These are phyloP conservation scores for Coryphaenoides rupestris DNA, from an alignment of 2,113 vertebrate species.

Conservation along the genomic window DNA sequence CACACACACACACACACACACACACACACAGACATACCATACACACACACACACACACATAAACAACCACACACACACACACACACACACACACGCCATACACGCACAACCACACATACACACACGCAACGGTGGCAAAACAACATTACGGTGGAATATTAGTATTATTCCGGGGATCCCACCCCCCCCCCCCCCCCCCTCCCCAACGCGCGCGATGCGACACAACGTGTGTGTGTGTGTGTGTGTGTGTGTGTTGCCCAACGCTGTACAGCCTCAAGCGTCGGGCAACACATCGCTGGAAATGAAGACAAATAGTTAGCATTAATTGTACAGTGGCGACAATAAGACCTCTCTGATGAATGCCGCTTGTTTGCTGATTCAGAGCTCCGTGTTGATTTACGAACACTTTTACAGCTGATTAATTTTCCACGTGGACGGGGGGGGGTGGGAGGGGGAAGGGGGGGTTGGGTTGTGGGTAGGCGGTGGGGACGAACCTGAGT, in stretches of 20 bases:
- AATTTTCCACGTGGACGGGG: slow-evolving; percentile 32
- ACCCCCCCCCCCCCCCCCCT: too few species aligned
- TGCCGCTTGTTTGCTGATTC: slow-evolving; percentile 59
- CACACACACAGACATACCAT: too few species aligned
- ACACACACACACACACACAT: too few species aligned
- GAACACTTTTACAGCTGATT: slow-evolving; percentile 59
- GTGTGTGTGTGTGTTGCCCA: too few species aligned
- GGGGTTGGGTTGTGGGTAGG: too few species aligned
- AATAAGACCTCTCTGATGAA: slow-evolving; percentile 59
- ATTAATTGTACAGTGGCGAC: slow-evolving; percentile 58
- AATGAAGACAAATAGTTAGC: slow-evolving; percentile 64
- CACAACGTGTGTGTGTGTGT: slow-evolving; percentile 17
- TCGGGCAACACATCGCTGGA: slow-evolving; percentile 29
- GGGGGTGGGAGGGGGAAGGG: too few species aligned
- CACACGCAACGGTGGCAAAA: neutral
- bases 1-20: too few species aligned
- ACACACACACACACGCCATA: too few species aligned
- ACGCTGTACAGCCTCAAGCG: slow-evolving; percentile 23
- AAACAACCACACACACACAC: too few species aligned
- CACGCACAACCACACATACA: too few species aligned
- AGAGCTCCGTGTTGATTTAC: slow-evolving; percentile 54
- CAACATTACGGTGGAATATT: slow-evolving; percentile 26
- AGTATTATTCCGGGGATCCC: slow-evolving; percentile 15
- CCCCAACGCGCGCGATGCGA: too few species aligned
- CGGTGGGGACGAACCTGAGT: too few species aligned